A percentile compares a stretch with the other conserved stretches of the same genome.
Conservation (phyloP, 2,113 vertebrate species). For the Fulica atra region DNA sequence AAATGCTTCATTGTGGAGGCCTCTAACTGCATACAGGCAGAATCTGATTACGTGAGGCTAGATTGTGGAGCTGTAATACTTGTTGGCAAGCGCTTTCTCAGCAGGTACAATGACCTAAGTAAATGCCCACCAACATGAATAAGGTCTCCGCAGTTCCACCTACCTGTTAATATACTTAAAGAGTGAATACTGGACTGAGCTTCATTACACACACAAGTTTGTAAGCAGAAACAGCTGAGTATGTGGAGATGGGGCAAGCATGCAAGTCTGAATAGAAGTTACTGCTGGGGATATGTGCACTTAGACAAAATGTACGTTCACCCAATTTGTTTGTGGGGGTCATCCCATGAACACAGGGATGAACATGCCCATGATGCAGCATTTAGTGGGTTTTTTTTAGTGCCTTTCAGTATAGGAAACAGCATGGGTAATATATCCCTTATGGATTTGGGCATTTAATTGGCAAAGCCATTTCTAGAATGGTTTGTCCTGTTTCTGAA, state of each 20-base stretch:
- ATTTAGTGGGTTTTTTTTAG: neutral
- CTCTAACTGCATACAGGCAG: neutral
- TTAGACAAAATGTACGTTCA: neutral
- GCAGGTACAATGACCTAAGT: slow-evolving; percentile 3
- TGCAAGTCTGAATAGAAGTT: neutral
- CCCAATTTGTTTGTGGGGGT: neutral
- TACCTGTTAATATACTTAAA: neutral
- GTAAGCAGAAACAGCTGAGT: neutral
- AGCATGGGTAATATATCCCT: neutral
- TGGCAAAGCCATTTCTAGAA: neutral
- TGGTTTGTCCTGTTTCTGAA: neutral
- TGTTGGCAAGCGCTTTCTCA: slow-evolving; percentile 21
- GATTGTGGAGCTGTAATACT: neutral
- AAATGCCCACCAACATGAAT: neutral
- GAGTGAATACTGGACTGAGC: neutral
- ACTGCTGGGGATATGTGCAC: neutral
- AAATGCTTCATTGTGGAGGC: slow-evolving; percentile 7
- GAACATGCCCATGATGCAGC: neutral
- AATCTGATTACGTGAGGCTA: neutral
- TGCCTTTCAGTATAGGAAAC: neutral
- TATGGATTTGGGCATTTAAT: neutral
- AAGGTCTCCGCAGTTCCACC: neutral
- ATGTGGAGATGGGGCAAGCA: neutral
- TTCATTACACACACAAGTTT: neutral
- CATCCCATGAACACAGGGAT: neutral